These are phyloP conservation scores for Porites divaricata DNA, from an alignment of 92 coral and sea anemone genomes.

Conservation along the genomic window DNA sequence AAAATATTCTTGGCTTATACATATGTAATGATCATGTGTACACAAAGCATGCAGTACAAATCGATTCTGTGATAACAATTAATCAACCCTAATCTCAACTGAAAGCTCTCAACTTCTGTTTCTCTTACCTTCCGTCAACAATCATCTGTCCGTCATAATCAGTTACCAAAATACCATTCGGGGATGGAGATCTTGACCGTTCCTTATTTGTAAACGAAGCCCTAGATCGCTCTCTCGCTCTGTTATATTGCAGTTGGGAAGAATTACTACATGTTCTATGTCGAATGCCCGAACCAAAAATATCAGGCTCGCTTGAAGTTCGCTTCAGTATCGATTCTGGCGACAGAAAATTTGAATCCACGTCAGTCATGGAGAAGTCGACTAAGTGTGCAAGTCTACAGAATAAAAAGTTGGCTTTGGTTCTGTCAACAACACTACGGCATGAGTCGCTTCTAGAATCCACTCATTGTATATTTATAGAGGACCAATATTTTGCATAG, in stretches of 20 bases:
- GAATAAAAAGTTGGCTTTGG: background rate
- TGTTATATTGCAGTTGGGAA: constrained; percentile 48
- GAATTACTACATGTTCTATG: constrained; percentile 74
- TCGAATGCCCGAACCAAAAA: constrained; percentile 51
- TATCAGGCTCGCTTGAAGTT: constrained; percentile 83
- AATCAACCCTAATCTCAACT: background rate
- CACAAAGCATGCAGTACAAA: background rate
- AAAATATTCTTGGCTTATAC: background rate
- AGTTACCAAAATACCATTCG: constrained; percentile 7
- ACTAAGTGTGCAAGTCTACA: too few species aligned
- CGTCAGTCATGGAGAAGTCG: constrained; percentile 16
- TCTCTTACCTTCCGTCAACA: constrained; percentile 47
- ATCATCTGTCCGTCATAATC: constrained; percentile 47
- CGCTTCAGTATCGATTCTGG: constrained; percentile 53
- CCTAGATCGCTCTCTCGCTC: constrained; percentile 31
- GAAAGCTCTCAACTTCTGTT: background rate
- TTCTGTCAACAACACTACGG: constrained; percentile 29
- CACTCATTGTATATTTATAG: constrained; percentile 36
- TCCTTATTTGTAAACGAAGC: constrained; percentile 37
- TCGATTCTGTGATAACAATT: background rate
- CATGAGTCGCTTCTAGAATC: constrained; percentile 19
- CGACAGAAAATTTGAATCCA: constrained; percentile 51
- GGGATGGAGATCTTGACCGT: constrained; percentile 21
- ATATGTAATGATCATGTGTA: background rate
- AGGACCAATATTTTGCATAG: constrained; percentile 47